These are phyloP conservation scores for Argyra leucocephala DNA, from an alignment of 2,888 invertebrate species.

Conservation along the genomic window DNA sequence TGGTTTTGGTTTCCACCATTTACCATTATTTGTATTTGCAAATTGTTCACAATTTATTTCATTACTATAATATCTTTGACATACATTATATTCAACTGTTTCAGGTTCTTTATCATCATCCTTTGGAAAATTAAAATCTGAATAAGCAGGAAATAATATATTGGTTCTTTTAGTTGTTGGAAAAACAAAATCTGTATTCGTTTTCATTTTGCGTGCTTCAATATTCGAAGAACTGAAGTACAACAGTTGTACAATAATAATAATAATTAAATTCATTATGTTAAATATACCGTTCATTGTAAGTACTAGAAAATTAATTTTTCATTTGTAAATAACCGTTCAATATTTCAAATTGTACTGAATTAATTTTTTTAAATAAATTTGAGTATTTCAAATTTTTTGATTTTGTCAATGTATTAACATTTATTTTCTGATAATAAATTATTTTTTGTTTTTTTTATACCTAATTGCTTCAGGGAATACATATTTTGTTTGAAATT, in stretches of 20 bases:
- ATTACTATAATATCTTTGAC: neutral
- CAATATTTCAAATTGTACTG: neutral
- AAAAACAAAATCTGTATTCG: neutral
- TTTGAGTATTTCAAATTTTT: neutral
- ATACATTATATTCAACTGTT: neutral
- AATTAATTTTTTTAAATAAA: neutral
- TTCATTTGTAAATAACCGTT: neutral
- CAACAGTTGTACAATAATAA: neutral
- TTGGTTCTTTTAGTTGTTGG: neutral
- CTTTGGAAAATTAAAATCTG: neutral
- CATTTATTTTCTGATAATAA: too few species aligned
- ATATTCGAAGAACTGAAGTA: neutral
- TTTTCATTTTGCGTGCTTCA: neutral
- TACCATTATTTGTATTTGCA: neutral
- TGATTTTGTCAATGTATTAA: too few species aligned
- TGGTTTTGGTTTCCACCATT: constrained; percentile 4
- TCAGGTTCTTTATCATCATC: neutral
- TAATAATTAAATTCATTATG: neutral
- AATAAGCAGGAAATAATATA: neutral
- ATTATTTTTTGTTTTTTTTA: too few species aligned
- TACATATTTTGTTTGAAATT: too few species aligned
- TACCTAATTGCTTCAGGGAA: too few species aligned
- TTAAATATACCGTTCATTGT: neutral
- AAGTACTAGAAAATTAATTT: neutral
- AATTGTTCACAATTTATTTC: neutral